phyloP scores from a whole-genome alignment of 1,140 invertebrate species.

The Helicoverpa zea region DNA sequence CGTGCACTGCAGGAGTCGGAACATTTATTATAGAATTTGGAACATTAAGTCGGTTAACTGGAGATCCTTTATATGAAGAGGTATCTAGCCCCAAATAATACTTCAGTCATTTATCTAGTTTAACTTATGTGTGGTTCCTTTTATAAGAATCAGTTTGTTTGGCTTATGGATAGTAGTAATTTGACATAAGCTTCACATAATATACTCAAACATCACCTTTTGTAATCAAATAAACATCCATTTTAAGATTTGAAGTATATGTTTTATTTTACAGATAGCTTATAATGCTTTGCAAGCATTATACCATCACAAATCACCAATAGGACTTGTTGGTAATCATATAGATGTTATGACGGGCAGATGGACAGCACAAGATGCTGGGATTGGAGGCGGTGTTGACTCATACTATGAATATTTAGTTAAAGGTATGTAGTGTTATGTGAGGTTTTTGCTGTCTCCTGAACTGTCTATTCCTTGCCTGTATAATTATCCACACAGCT shows the following conservation, averaged over 20 bases:
- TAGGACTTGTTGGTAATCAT: constrained; percentile 98
- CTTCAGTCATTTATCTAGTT: not conserved
- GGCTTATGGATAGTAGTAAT: no score
- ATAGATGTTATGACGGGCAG: constrained; percentile 97
- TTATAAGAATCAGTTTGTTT: no score
- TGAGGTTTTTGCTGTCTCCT: no score
- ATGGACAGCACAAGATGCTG: constrained; percentile 99
- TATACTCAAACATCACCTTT: no score
- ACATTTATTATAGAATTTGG: constrained; percentile 99
- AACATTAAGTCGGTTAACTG: constrained; percentile 97
- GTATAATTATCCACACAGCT: no score
- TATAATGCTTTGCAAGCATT: constrained; percentile 96
- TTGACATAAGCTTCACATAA: no score
- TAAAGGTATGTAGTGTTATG: constrained; percentile 93
- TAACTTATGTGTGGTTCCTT: not conserved
- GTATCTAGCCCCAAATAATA: constrained; percentile 64
- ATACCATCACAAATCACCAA: constrained; percentile 94
- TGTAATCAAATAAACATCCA: no score
- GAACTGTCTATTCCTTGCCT: no score
- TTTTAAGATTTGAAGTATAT: not conserved
- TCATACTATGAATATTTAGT: constrained; percentile 99
- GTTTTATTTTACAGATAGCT: constrained; percentile 90
- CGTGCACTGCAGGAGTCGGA: constrained; percentile 99
- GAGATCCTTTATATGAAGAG: constrained; percentile 97
- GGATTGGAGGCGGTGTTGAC: constrained; percentile 97